Conservation (phyloP, 2,113 vertebrate genomes). For the Xiphophorus couchianus region DNA sequence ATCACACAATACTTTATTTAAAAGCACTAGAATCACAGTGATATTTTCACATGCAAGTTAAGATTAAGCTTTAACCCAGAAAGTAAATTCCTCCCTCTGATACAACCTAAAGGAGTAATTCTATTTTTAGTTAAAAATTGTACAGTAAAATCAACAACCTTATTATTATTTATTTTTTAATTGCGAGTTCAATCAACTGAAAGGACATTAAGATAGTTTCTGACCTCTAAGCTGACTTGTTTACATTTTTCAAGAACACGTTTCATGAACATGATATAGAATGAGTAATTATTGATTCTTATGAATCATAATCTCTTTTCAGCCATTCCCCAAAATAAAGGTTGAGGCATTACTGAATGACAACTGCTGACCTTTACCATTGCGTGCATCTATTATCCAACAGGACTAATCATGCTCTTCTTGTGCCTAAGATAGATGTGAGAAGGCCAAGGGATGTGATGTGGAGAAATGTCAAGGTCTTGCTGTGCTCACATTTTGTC, state of each 20-base stretch:
- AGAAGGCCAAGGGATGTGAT: conserved; percentile 57
- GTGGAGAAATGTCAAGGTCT: conserved; percentile 75
- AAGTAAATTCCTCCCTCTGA: not conserved
- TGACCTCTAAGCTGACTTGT: not conserved
- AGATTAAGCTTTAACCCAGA: conserved; percentile 14
- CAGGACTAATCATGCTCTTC: conserved; percentile 67
- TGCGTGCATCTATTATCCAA: conserved; percentile 68
- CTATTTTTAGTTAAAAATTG: not conserved
- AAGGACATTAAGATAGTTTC: not conserved
- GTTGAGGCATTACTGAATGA: conserved; percentile 73
- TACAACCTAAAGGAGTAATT: not conserved
- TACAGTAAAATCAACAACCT: not conserved
- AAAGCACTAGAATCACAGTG: conserved; percentile 54
- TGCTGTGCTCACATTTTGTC: conserved; percentile 52
- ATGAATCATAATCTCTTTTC: conserved; percentile 31
- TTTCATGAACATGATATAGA: conserved; percentile 16
- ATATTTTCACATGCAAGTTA: conserved; percentile 57
- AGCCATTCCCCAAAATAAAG: conserved; percentile 64
- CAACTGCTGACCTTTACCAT: conserved; percentile 69
- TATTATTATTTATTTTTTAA: not conserved
- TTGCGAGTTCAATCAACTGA: not conserved
- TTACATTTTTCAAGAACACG: conserved; percentile 1
- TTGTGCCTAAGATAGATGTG: conserved; percentile 56
- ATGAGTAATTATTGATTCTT: conserved; percentile 46
- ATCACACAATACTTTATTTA: conserved; percentile 50